phyloP scores from a whole-genome alignment of 2,797 vertebrate genomes.

The Pempheris klunzingeri region DNA sequence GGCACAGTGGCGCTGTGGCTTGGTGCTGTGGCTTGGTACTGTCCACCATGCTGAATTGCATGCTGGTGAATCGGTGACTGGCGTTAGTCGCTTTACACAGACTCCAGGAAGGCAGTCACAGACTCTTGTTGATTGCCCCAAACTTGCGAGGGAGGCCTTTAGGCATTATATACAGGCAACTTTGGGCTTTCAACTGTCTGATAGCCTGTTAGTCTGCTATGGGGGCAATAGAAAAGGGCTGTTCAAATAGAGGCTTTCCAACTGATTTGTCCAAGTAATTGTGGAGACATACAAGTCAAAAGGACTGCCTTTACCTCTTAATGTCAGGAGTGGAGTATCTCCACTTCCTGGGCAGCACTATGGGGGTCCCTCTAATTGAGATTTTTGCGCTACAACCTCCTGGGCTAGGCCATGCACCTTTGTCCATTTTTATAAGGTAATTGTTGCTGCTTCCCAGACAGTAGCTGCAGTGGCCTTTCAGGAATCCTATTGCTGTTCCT shows the following conservation, averaged over 20 bases:
- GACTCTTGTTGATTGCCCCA: background rate
- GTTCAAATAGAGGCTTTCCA: background rate
- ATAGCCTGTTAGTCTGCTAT: background rate
- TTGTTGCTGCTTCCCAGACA: too few relatives aligned
- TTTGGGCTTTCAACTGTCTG: background rate
- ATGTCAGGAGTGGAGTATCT: background rate
- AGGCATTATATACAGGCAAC: background rate
- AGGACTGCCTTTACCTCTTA: background rate
- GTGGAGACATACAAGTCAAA: background rate
- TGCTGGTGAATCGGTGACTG: too few relatives aligned
- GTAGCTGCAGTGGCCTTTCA: too few relatives aligned
- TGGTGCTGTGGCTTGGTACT: too few relatives aligned
- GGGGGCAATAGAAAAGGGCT: background rate
- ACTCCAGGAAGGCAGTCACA: background rate
- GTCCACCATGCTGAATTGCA: too few relatives aligned
- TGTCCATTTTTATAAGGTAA: too few relatives aligned
- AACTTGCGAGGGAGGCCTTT: background rate
- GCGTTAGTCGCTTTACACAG: too few relatives aligned
- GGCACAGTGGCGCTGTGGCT: too few relatives aligned
- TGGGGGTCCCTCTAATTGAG: too few relatives aligned
- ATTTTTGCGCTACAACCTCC: background rate
- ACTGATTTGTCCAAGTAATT: too few relatives aligned
- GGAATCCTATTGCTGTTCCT: too few relatives aligned
- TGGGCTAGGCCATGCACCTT: background rate
- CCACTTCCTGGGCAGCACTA: background rate